Evolutionary conservation across 2,797 vertebrate species (phyloP), one percentile per base, ranked within the genome.

Genomic region (Menidia menidia): DNA sequence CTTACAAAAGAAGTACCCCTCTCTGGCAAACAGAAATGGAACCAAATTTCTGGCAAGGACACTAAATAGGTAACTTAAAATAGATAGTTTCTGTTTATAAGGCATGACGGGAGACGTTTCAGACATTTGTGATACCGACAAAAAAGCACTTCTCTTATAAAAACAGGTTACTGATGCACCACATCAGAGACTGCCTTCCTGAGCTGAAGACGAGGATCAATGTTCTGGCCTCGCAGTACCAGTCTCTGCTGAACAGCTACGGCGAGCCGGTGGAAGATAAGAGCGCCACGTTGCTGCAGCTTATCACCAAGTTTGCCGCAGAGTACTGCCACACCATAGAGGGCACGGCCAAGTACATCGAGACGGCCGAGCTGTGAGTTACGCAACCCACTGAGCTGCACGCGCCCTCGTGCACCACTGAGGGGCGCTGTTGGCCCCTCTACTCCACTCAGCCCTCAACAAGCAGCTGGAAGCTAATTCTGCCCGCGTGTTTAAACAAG

Each of bases 261-360:
- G 97, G 98, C 0, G 97, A 99, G 58, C 97, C 98, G 0, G 97
- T 99, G 47, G 97, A 97, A 12, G 97, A 99, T 83, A 95, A 96
- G 89, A 99, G 96, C 78, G 88, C 97, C 90, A 98, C 97, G 5
- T 84, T 99, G 90, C 92, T 99, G 83, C 98, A 99, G 90, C 96
- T 99, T 78, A 98, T 99, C 89, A 99, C 98, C 80, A 99, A 99
- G 92, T 99, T 99, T 73, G 98, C 98, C 39, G 96, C 97, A 10
- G 97, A 99, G 87, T 99, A 99, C 88, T 99, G 98, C 88, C 94
- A 98, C 92, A 99, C 98, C 50, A 99, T 99, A 72, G 97, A 99
- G 93, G 98, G 98, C 88, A 99, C 98, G 0, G 98, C 98, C 89
- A 99, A 99, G 90, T 97, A 99, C 87, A 99, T 99, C 1, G 98